These are phyloP conservation scores for Procambarus virginalis DNA, from an alignment of 1,140 invertebrate genomes.

Conservation along the genomic window DNA sequence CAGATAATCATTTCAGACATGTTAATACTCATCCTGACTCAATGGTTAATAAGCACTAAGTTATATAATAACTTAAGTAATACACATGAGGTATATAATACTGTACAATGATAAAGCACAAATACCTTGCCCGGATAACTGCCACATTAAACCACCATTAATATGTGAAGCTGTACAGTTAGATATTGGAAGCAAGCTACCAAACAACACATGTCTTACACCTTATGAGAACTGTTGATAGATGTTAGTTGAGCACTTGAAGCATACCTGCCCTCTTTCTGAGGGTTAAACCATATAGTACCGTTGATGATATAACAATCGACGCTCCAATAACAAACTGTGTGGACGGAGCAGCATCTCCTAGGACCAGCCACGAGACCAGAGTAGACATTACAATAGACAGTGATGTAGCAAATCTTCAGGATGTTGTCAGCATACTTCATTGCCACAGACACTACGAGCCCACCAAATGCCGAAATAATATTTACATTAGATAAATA, in stretches of 20 bases:
- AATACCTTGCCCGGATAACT: too few species aligned
- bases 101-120: too few species aligned
- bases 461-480: slow-evolving; percentile 71
- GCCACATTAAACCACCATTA: too few species aligned
- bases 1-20: too few species aligned
- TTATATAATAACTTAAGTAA: too few species aligned
- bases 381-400: slow-evolving; percentile 79
- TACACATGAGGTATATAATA: too few species aligned
- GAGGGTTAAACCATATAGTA: slow-evolving; percentile 74
- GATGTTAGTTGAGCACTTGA: background rate
- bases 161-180: too few species aligned
- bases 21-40: too few species aligned
- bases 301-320: slow-evolving; percentile 77
- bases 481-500: background rate
- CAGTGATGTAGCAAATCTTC: slow-evolving; percentile 78
- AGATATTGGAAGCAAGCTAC: slow-evolving; percentile 47
- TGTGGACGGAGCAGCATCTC: slow-evolving; percentile 75
- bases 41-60: too few species aligned
- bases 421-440: slow-evolving; percentile 79
- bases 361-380: slow-evolving; percentile 78
- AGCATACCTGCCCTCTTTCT: background rate
- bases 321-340: slow-evolving; percentile 76
- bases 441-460: slow-evolving; percentile 76
- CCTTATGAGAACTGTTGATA: slow-evolving; percentile 48
- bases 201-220: slow-evolving; percentile 59